These are phyloP conservation scores for Recurvirostra avosetta DNA, from an alignment of 2,113 vertebrate species.

Conservation along the genomic window DNA sequence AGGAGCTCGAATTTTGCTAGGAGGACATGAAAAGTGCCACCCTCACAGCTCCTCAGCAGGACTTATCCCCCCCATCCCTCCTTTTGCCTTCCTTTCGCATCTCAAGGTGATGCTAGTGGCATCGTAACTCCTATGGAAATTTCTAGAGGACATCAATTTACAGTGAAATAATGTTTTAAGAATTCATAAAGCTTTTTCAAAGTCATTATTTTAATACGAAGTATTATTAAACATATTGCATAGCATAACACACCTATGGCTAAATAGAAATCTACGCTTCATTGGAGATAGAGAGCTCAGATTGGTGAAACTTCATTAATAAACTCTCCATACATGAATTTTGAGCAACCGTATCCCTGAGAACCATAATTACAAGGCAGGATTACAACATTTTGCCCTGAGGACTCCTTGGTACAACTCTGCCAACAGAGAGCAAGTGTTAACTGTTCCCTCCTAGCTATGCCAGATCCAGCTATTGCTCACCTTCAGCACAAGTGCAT, in stretches of 20 bases:
- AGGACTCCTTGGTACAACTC: neutral
- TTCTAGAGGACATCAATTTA: neutral
- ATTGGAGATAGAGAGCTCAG: neutral
- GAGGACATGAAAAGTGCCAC: too few species aligned
- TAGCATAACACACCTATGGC: fast-evolving
- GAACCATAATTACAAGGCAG: neutral
- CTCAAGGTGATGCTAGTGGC: neutral
- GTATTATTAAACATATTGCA: neutral
- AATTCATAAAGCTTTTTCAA: neutral
- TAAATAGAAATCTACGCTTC: neutral
- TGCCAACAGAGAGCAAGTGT: neutral
- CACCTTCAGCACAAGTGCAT: neutral
- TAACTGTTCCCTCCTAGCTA: neutral
- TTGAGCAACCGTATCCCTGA: neutral
- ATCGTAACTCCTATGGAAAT: fast-evolving
- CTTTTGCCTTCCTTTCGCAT: neutral
- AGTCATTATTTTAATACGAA: neutral
- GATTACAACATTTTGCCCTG: neutral
- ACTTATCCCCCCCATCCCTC: too few species aligned
- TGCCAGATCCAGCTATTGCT: neutral
- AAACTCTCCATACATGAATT: neutral
- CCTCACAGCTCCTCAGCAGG: neutral
- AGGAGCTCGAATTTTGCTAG: neutral
- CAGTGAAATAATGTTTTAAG: neutral
- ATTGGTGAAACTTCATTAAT: neutral